Conservation (phyloP, 2,113 vertebrate genomes). For the Orcinus orca region DNA sequence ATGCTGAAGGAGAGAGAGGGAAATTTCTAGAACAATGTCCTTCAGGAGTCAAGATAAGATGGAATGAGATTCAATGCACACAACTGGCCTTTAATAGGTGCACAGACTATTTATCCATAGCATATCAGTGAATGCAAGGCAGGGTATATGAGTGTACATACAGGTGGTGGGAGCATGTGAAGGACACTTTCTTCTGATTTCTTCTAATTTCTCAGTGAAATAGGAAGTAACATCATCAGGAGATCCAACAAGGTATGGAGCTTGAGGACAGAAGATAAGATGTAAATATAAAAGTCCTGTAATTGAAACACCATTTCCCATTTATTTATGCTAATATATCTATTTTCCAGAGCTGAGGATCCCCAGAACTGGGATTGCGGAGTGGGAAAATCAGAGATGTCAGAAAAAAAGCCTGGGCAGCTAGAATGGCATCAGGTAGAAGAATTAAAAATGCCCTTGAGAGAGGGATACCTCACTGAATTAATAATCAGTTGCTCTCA, state of each 20-base stretch:
- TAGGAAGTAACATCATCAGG: not conserved
- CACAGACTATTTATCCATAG: not conserved
- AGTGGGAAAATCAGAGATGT: not conserved
- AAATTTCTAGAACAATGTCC: not conserved
- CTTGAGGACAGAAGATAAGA: not conserved
- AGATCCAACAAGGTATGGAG: not conserved
- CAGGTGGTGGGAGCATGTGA: not conserved
- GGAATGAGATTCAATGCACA: not conserved
- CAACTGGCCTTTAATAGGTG: not conserved
- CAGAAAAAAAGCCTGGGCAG: not conserved
- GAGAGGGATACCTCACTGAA: not conserved
- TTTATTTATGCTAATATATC: not conserved
- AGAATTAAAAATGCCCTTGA: not conserved
- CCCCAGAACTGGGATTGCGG: not conserved
- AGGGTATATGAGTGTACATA: accelerated
- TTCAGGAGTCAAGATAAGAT: not conserved
- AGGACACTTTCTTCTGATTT: not conserved
- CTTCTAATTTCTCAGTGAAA: not conserved
- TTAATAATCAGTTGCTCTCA: not conserved
- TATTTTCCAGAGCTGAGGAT: not conserved
- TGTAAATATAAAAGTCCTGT: not conserved
- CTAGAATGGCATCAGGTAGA: not conserved
- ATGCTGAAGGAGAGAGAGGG: not conserved
- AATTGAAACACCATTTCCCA: not conserved
- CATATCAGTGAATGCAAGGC: not conserved